Conservation (phyloP, 2,888 invertebrate genomes). For the Rotaria macrura region DNA sequence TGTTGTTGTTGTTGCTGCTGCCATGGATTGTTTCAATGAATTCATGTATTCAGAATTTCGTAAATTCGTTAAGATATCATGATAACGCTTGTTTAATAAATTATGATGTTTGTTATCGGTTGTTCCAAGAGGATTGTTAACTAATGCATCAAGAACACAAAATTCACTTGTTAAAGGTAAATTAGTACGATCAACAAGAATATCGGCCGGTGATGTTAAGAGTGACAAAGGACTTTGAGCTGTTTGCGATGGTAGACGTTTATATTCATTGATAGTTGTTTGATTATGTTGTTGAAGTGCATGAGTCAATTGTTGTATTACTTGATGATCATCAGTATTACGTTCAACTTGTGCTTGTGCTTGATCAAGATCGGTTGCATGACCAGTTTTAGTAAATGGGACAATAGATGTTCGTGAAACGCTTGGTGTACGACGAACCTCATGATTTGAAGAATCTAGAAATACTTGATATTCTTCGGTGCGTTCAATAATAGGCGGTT, state of each 20-base stretch:
- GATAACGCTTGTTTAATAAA: background rate
- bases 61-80: background rate
- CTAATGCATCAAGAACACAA: conserved; percentile 5
- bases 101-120: background rate
- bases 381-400: background rate
- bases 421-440: background rate
- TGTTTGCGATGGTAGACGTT: background rate
- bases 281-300: background rate
- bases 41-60: background rate
- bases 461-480: conserved; percentile 14
- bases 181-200: background rate
- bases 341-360: background rate
- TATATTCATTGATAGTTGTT: background rate
- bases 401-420: background rate
- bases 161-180: background rate
- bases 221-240: no score
- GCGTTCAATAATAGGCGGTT: background rate
- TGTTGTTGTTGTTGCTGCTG: background rate
- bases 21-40: background rate
- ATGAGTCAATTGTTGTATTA: background rate
- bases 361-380: conserved; percentile 15
- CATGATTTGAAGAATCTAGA: background rate
- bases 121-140: background rate
- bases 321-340: background rate
- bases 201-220: background rate